Conservation (phyloP, 1,140 invertebrate genomes). For the Homalodisca vitripennis region DNA sequence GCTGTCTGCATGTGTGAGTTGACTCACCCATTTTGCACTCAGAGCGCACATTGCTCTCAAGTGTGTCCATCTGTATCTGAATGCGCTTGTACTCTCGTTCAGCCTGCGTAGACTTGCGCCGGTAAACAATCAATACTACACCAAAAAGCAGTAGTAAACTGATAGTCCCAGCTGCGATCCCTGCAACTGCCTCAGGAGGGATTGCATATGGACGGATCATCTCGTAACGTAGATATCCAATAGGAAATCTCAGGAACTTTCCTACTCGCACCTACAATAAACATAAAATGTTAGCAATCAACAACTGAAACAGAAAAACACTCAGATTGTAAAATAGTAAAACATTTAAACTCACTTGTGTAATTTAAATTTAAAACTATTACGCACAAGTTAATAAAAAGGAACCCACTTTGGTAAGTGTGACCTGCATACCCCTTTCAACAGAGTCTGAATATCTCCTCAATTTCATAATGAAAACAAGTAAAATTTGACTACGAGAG, state of each 20-base stretch:
- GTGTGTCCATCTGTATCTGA: constrained; percentile 98
- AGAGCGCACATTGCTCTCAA: constrained; percentile 95
- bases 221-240: constrained; percentile 88
- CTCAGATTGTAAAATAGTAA: too few relatives aligned
- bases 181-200: constrained; percentile 82
- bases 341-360: too few relatives aligned
- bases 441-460: too few relatives aligned
- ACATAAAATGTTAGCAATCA: too few relatives aligned
- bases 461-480: too few relatives aligned
- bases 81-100: constrained; percentile 96
- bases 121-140: constrained; percentile 82
- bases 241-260: constrained; percentile 77
- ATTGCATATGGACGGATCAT: constrained; percentile 74
- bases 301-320: too few relatives aligned
- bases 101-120: constrained; percentile 90
- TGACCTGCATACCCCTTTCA: too few relatives aligned
- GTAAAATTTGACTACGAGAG: too few relatives aligned
- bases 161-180: constrained; percentile 79
- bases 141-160: constrained; percentile 82
- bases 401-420: too few relatives aligned
- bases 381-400: too few relatives aligned
- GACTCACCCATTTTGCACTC: constrained; percentile 88
- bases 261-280: constrained; percentile 64
- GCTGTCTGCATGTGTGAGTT: too few relatives aligned
- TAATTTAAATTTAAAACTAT: too few relatives aligned